phyloP scores from a whole-genome alignment of 2,888 invertebrate genomes.

The Drosophila meridiana region DNA sequence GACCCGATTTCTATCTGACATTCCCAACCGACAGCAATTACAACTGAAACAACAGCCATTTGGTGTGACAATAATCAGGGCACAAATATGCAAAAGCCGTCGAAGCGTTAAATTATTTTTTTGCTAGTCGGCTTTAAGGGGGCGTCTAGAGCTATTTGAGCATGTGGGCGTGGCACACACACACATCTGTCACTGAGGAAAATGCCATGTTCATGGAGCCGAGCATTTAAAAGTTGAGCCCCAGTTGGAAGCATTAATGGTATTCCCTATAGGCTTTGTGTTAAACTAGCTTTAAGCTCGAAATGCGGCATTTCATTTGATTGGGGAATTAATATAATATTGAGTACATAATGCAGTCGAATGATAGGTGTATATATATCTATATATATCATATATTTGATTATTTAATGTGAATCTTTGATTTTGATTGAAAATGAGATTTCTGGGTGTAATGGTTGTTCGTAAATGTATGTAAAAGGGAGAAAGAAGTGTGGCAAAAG shows the following conservation, averaged over 20 bases:
- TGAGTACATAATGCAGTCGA: neutral
- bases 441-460: too few species aligned
- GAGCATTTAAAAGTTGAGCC: neutral
- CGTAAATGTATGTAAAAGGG: too few species aligned
- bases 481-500: too few species aligned
- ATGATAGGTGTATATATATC: neutral
- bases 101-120: conserved; percentile 67
- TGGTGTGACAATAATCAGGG: conserved; percentile 50
- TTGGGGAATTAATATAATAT: neutral
- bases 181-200: neutral
- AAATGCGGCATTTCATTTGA: neutral
- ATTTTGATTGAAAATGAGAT: neutral
- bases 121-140: conserved; percentile 3
- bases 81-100: conserved; percentile 44
- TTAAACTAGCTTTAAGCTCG: neutral
- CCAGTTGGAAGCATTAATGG: neutral
- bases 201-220: neutral
- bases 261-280: neutral
- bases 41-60: conserved; percentile 22
- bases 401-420: neutral
- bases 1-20: neutral
- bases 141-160: conserved; percentile 1
- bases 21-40: conserved; percentile 32
- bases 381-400: neutral
- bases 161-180: neutral